A percentile compares a stretch with the other conserved stretches of the same genome.
Evolutionary conservation across 2,888 invertebrate genomes (phyloP).

Genomic region (Dermolepida albohirtum): DNA sequence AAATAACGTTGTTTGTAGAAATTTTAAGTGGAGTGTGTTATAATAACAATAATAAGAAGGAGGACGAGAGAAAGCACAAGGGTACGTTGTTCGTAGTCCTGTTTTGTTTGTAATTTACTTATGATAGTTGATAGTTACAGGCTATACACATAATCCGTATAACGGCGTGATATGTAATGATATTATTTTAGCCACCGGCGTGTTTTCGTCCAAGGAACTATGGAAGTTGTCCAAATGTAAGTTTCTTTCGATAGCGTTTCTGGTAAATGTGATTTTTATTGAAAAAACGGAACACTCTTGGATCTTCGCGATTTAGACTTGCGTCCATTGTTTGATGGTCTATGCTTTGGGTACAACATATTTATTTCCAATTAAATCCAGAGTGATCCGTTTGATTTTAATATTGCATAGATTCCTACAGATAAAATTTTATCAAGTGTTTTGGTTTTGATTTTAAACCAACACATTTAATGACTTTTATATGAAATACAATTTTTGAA

Average conservation of each 20-base stretch:
- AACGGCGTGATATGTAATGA: conserved; percentile 99
- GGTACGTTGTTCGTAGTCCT: conserved; percentile 65
- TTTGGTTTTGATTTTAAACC: no score
- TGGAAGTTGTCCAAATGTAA: conserved; percentile 94
- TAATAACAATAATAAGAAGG: conserved; percentile 77
- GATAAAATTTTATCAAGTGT: no score
- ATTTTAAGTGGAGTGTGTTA: conserved; percentile 81
- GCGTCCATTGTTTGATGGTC: no score
- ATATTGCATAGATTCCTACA: no score
- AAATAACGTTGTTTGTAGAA: conserved; percentile 69
- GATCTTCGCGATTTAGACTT: no score
- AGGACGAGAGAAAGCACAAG: conserved; percentile 82
- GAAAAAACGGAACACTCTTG: no score
- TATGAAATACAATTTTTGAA: no score
- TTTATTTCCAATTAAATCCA: no score
- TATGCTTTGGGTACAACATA: no score
- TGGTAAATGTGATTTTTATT: no score
- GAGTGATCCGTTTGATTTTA: no score
- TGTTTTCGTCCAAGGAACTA: conserved; percentile 99
- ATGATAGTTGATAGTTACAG: conserved; percentile 64
- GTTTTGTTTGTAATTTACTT: conserved; percentile 40
- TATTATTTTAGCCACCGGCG: conserved; percentile 99
- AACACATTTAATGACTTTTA: no score
- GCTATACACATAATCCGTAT: conserved; percentile 94
- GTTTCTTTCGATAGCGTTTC: conserved; percentile 44